Percentiles rank a stretch among this genome's conserved stretches.
These are phyloP conservation scores for Channa maculata DNA, from an alignment of 2,113 vertebrate genomes.

Conservation along the genomic window DNA sequence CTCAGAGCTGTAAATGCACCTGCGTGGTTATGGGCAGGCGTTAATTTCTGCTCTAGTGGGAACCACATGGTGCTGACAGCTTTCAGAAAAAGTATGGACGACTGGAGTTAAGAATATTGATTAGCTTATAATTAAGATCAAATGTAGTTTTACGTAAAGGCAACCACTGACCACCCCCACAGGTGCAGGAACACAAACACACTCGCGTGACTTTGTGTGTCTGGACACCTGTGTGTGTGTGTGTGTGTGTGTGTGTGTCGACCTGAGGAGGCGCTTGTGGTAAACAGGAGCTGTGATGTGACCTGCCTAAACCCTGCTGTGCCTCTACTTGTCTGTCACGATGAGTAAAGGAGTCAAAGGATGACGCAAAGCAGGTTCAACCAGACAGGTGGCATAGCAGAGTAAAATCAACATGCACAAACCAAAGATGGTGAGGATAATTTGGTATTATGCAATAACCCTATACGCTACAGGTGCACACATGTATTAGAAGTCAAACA, in stretches of 20 bases:
- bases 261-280: slow-evolving; percentile 4
- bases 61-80: too few relatives aligned
- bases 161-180: slow-evolving; percentile 20
- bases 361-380: slow-evolving; percentile 52
- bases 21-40: too few relatives aligned
- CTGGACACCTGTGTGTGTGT: slow-evolving; percentile 37
- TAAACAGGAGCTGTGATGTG: slow-evolving; percentile 38
- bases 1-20: too few relatives aligned
- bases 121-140: too few relatives aligned
- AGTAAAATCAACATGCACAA: not conserved
- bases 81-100: too few relatives aligned
- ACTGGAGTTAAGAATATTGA: too few relatives aligned
- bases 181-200: slow-evolving; percentile 19
- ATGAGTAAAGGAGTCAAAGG: not conserved
- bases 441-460: not conserved
- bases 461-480: not conserved
- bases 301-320: slow-evolving; percentile 11
- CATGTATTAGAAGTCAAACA: not conserved
- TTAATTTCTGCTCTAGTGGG: too few relatives aligned
- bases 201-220: not conserved
- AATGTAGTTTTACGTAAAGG: not conserved
- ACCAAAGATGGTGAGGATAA: too few relatives aligned
- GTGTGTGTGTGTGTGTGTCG: slow-evolving; percentile 15
- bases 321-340: slow-evolving; percentile 50
- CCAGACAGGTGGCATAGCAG: slow-evolving; percentile 33